Evolutionary conservation across 2,113 vertebrate species (phyloP).

Genomic region (Falco punctatus): DNA sequence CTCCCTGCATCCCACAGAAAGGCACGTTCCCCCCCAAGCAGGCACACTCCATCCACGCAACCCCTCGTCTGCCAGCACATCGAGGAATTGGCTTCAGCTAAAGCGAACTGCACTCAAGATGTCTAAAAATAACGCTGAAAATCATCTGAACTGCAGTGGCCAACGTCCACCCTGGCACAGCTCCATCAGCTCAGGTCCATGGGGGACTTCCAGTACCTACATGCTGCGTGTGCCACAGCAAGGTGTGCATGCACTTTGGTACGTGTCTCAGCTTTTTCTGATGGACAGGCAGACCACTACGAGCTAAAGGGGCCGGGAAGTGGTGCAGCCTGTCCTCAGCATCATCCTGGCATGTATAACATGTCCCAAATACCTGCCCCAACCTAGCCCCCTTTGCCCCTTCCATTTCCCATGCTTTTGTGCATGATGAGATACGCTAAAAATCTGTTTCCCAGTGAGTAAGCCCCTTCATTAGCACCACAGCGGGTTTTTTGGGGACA

Average conservation of each 20-base stretch:
- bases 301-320: not conserved
- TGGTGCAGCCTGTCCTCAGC: not conserved
- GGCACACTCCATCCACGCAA: fast-evolving
- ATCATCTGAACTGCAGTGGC: not conserved
- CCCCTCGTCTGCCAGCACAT: not conserved
- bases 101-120: not conserved
- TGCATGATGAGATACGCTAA: not conserved
- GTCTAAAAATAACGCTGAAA: not conserved
- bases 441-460: not conserved
- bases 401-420: not conserved
- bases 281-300: not conserved
- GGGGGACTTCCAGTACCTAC: not conserved
- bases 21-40: fast-evolving
- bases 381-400: not conserved
- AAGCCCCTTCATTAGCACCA: not conserved
- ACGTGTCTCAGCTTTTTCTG: not conserved
- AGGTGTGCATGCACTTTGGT: not conserved
- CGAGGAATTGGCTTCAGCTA: not conserved
- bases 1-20: not conserved
- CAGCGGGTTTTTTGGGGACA: not conserved
- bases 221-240: not conserved
- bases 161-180: not conserved
- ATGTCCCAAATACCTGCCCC: not conserved
- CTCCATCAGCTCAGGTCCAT: not conserved
- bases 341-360: not conserved